Percentiles rank a stretch among this genome's conserved stretches.
Conservation (phyloP, 2,888 invertebrate species). For the Schrankia costaestrigalis region DNA sequence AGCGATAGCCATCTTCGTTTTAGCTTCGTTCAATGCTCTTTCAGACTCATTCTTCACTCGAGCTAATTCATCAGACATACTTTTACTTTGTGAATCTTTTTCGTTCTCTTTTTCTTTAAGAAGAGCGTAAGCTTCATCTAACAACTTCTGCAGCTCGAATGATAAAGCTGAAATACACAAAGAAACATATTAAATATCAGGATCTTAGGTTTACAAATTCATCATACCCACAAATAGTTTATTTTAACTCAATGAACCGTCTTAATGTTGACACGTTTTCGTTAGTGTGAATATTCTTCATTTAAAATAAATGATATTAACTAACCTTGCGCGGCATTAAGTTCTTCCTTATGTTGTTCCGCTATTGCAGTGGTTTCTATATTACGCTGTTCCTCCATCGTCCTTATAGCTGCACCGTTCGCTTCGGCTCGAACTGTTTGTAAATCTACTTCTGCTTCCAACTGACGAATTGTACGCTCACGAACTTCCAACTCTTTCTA, state of each 20-base stretch:
- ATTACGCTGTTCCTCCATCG: slow-evolving; percentile 59
- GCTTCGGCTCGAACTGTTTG: slow-evolving; percentile 61
- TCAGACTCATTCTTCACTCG: slow-evolving; percentile 74
- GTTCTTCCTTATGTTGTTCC: slow-evolving; percentile 69
- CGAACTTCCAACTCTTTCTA: slow-evolving; percentile 66
- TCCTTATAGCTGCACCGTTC: slow-evolving; percentile 55
- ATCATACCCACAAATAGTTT: no score
- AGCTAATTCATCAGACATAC: slow-evolving; percentile 71
- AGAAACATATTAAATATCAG: slow-evolving; percentile 1
- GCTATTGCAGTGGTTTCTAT: slow-evolving; percentile 49
- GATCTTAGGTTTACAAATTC: not conserved
- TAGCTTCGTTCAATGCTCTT: slow-evolving; percentile 73
- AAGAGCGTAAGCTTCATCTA: slow-evolving; percentile 76
- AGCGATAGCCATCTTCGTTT: slow-evolving; percentile 84
- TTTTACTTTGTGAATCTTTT: slow-evolving; percentile 74
- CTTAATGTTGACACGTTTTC: no score
- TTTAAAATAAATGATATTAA: slow-evolving; percentile 3
- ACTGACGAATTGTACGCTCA: slow-evolving; percentile 74
- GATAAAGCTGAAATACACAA: slow-evolving; percentile 64
- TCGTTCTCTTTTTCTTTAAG: slow-evolving; percentile 76
- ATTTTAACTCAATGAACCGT: no score
- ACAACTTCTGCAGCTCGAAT: slow-evolving; percentile 71
- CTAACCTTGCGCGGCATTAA: slow-evolving; percentile 70
- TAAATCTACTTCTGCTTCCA: slow-evolving; percentile 64
- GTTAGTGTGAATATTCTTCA: no score